Evolutionary conservation across 2,888 invertebrate species (phyloP).

Genomic region (Achlya flavicornis): DNA sequence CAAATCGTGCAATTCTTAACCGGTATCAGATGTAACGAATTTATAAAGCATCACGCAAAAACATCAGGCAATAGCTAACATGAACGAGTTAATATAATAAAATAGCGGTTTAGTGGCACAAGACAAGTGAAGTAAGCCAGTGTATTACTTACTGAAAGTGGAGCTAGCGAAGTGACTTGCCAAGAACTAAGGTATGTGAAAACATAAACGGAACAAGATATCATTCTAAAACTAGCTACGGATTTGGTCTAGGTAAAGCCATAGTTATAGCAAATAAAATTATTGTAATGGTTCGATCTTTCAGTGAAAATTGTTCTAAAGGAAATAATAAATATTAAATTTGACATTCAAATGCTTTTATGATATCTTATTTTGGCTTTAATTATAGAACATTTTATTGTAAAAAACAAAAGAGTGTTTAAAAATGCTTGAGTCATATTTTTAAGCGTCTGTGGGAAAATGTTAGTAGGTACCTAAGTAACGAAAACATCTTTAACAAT

Average conservation of each 20-base stretch:
- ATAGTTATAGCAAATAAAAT: no score
- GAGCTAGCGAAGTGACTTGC: not conserved
- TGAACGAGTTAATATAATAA: not conserved
- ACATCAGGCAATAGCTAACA: not conserved
- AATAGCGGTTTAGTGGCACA: constrained; percentile 9
- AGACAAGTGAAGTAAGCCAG: constrained; percentile 6
- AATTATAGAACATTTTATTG: not conserved
- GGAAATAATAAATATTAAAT: not conserved
- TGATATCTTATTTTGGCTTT: not conserved
- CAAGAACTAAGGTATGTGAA: constrained; percentile 2
- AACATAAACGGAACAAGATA: constrained; percentile 4
- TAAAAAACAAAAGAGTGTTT: not conserved
- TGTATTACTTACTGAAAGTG: constrained; percentile 8
- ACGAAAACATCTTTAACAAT: no score
- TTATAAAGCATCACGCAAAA: constrained; percentile 4
- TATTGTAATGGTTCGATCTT: no score
- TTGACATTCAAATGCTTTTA: not conserved
- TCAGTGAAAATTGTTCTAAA: no score
- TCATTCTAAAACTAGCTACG: not conserved
- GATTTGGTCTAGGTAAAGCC: not conserved
- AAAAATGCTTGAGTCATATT: not conserved
- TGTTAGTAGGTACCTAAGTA: not conserved
- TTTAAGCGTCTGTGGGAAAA: not conserved
- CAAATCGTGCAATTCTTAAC: not conserved
- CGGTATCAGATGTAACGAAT: constrained; percentile 1